Conservation (phyloP, 2,797 vertebrate genomes). For the Tapera naevia region DNA sequence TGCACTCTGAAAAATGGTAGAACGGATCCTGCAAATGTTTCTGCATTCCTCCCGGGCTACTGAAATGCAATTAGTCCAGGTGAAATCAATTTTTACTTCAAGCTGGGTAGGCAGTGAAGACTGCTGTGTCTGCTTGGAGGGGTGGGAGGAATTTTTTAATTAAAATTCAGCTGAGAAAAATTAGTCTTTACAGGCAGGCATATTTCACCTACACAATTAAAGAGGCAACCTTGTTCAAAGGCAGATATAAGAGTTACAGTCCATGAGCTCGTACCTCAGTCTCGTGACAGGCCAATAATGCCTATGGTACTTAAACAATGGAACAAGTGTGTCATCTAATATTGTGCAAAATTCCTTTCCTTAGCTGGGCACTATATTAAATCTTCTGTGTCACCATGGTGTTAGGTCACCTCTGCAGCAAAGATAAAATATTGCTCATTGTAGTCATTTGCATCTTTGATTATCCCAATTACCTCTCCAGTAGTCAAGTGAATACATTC, state of each 20-base stretch:
- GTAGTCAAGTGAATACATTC: not conserved
- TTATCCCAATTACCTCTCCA: not conserved
- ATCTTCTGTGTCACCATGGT: slow-evolving; percentile 4
- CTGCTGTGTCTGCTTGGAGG: slow-evolving; percentile 13
- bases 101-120: not conserved
- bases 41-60: not conserved
- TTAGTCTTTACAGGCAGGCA: slow-evolving; percentile 6
- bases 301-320: slow-evolving; percentile 37
- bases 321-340: slow-evolving; percentile 54
- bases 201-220: slow-evolving; percentile 5
- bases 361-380: slow-evolving; percentile 28
- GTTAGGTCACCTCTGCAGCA: slow-evolving; percentile 28
- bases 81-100: not conserved
- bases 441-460: slow-evolving; percentile 16
- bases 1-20: not conserved
- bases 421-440: slow-evolving; percentile 23
- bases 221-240: slow-evolving; percentile 39
- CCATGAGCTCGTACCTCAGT: not conserved
- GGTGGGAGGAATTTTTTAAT: slow-evolving; percentile 24
- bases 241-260: not conserved
- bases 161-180: slow-evolving; percentile 10
- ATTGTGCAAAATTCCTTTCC: slow-evolving; percentile 37
- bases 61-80: not conserved
- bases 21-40: not conserved
- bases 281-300: not conserved